phyloP scores from a whole-genome alignment of 1,140 invertebrate genomes.

The Microplitis demolitor region DNA sequence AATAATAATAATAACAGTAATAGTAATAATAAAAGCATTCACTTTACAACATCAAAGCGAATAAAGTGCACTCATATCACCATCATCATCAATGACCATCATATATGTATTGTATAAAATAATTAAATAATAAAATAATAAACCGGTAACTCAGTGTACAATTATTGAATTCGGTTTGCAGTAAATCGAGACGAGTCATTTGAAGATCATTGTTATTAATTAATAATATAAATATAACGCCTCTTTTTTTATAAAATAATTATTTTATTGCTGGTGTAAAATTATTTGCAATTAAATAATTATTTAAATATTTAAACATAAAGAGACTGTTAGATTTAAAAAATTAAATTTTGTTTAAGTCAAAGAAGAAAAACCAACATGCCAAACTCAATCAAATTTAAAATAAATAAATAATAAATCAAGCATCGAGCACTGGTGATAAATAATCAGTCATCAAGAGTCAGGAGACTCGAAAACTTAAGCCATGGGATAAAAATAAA shows the following conservation, averaged over 20 bases:
- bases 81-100: slow-evolving; percentile 9
- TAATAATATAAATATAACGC: too few species aligned
- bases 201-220: too few species aligned
- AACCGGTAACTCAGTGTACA: slow-evolving; percentile 2
- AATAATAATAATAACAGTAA: neutral
- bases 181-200: neutral
- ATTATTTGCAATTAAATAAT: too few species aligned
- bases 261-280: too few species aligned
- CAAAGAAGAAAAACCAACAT: slow-evolving; percentile 8
- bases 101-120: neutral
- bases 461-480: neutral
- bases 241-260: too few species aligned
- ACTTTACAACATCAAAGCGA: slow-evolving; percentile 24
- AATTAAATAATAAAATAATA: neutral
- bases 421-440: neutral
- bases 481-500: neutral
- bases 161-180: slow-evolving; percentile 25
- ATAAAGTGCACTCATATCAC: slow-evolving; percentile 17
- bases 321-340: neutral
- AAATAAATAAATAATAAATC: neutral
- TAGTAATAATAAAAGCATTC: slow-evolving; percentile 20
- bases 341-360: neutral
- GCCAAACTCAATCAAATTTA: neutral
- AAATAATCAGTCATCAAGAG: neutral
- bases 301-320: too few species aligned